Evolutionary conservation across 2,113 vertebrate species (phyloP).

Genomic region (Oncorhynchus masou): DNA sequence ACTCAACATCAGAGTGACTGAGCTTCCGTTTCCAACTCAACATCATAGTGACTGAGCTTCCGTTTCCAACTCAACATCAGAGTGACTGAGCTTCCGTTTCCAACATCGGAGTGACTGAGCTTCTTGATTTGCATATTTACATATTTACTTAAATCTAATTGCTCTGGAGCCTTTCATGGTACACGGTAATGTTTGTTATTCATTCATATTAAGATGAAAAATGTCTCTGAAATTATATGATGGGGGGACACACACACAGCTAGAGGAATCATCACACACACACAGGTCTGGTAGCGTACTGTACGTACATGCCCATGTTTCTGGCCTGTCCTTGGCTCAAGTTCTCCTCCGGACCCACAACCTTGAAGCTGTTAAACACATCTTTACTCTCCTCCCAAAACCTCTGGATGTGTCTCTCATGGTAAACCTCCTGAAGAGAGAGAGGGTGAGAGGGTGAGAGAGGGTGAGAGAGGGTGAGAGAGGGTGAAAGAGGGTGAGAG

Average conservation of each 20-base stretch:
- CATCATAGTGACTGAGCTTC: too few species aligned
- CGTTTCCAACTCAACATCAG: too few species aligned
- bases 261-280: neutral
- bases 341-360: constrained; percentile 94
- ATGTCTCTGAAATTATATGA: neutral
- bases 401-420: constrained; percentile 92
- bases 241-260: neutral
- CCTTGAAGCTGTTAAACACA: constrained; percentile 83
- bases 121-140: too few species aligned
- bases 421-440: constrained; percentile 89
- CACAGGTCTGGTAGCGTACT: neutral
- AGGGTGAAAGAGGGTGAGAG: neutral
- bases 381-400: constrained; percentile 91
- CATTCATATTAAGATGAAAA: too few species aligned
- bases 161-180: too few species aligned
- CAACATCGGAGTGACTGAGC: too few species aligned
- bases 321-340: constrained; percentile 93
- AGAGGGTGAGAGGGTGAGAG: neutral
- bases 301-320: constrained; percentile 95
- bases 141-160: too few species aligned
- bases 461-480: neutral
- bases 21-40: too few species aligned
- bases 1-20: too few species aligned
- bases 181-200: too few species aligned
- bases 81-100: too few species aligned